These are phyloP conservation scores for Allacma fusca DNA, from an alignment of 2,888 invertebrate species.

Conservation along the genomic window DNA sequence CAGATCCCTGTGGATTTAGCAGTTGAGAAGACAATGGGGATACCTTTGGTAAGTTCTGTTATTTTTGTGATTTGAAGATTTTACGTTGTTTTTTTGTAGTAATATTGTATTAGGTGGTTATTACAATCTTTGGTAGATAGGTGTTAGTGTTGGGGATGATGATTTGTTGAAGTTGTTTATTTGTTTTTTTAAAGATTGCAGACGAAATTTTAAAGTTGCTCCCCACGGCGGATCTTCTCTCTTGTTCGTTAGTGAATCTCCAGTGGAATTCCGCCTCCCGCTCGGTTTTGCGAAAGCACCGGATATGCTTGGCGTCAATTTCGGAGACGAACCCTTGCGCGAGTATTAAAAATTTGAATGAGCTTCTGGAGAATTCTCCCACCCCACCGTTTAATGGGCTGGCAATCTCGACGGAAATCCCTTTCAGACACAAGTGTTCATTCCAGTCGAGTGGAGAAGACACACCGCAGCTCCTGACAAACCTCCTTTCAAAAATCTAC, in stretches of 20 bases:
- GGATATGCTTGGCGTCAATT: neutral
- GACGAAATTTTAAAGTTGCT: neutral
- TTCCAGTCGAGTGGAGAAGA: neutral
- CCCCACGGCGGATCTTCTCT: neutral
- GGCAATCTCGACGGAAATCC: neutral
- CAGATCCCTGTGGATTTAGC: neutral
- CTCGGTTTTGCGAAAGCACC: neutral
- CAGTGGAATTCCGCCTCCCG: neutral
- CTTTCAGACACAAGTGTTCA: neutral
- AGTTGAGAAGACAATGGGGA: neutral
- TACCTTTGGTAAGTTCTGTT: slow-evolving; percentile 10
- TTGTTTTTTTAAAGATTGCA: neutral
- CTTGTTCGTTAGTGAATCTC: neutral
- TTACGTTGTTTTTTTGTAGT: neutral
- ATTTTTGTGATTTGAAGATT: too few species aligned
- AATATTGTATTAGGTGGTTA: neutral
- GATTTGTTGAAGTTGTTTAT: too few species aligned
- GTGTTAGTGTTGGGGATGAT: too few species aligned
- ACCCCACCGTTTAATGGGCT: neutral
- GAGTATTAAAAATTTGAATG: neutral
- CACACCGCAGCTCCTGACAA: neutral
- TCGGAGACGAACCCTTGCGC: neutral
- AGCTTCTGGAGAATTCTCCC: neutral
- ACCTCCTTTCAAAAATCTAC: neutral
- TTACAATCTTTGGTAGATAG: neutral